These are phyloP conservation scores for Gallinago undulata DNA, from an alignment of 2,113 vertebrate genomes.

Conservation along the genomic window DNA sequence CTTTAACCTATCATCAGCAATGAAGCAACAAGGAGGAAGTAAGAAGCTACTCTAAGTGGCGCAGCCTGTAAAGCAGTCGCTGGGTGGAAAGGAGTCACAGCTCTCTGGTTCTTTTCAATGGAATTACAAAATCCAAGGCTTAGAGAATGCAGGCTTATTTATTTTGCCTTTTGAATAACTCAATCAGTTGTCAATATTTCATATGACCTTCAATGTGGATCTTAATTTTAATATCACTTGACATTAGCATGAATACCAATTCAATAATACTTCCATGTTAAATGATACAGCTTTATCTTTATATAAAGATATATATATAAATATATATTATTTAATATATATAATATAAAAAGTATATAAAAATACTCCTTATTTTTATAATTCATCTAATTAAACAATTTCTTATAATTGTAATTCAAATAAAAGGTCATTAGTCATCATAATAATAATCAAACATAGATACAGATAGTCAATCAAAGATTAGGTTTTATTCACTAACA, in stretches of 20 bases:
- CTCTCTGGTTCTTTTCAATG: neutral
- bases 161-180: neutral
- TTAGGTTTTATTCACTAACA: neutral
- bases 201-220: neutral
- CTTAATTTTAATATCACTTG: neutral
- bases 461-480: neutral
- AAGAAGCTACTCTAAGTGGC: neutral
- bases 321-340: no score
- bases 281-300: neutral
- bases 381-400: neutral
- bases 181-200: neutral
- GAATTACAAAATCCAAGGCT: neutral
- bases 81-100: neutral
- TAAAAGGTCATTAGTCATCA: neutral
- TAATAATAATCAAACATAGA: neutral
- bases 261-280: neutral
- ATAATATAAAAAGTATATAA: no score
- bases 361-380: neutral
- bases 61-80: no score
- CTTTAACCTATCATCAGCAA: rapidly evolving
- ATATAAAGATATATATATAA: no score
- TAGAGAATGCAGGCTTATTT: neutral
- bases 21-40: neutral
- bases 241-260: neutral
- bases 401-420: rapidly evolving